phyloP scores from a whole-genome alignment of 2,888 invertebrate species.

The Drosophila mettleri region DNA sequence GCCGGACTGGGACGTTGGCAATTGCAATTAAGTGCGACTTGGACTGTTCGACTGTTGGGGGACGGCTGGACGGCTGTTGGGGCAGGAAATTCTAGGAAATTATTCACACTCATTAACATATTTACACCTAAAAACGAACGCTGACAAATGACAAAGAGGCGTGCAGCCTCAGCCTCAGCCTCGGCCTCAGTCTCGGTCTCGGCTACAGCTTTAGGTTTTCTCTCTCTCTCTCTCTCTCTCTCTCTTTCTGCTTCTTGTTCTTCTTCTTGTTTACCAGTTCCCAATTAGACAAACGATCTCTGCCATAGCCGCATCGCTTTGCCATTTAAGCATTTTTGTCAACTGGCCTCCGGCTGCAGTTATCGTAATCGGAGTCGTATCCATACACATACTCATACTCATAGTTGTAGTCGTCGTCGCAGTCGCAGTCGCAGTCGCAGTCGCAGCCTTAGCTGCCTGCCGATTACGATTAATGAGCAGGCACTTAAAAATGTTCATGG shows the following conservation, averaged over 20 bases:
- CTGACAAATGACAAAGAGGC: constrained; percentile 75
- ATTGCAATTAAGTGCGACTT: constrained; percentile 72
- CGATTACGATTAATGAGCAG: constrained; percentile 84
- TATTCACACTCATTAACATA: constrained; percentile 77
- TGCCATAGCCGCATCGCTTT: constrained; percentile 1
- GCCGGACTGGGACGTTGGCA: constrained; percentile 27
- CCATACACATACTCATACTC: constrained; percentile 3
- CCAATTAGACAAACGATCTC: constrained; percentile 71
- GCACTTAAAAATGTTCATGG: constrained; percentile 76
- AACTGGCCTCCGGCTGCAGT: constrained; percentile 46
- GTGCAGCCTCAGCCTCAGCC: constrained; percentile 27
- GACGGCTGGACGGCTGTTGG: constrained; percentile 1
- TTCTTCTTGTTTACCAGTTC: constrained; percentile 51
- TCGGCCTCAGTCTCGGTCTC: too few species aligned
- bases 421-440: constrained; percentile 8
- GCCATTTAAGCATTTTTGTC: constrained; percentile 46
- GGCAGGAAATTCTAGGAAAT: constrained; percentile 67
- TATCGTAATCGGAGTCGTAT: constrained; percentile 36
- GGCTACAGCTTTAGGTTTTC: too few species aligned
- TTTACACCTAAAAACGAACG: constrained; percentile 75
- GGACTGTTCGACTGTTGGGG: constrained; percentile 28
- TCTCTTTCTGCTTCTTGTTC: not conserved
- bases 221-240: not conserved
- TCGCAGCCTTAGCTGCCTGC: constrained; percentile 37
- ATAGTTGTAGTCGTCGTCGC: constrained; percentile 5